Percentiles rank a stretch among this genome's conserved stretches.
phyloP scores from a whole-genome alignment of 2,797 vertebrate genomes.

The Cygnus olor region DNA sequence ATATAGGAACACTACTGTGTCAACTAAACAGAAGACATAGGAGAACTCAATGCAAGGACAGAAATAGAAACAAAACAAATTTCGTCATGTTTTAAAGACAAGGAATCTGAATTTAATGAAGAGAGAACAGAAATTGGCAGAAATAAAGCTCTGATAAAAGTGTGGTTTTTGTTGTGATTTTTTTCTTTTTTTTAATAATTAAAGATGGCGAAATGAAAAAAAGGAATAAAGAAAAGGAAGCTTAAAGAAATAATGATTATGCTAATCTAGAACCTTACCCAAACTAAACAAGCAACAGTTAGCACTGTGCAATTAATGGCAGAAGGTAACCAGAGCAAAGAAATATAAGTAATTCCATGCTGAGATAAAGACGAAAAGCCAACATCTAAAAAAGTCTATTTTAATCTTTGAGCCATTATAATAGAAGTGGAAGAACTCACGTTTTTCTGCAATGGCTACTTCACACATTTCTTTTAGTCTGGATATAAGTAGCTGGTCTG shows the following conservation, averaged over 20 bases:
- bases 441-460: constrained; percentile 92
- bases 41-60: neutral
- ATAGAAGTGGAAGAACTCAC: constrained; percentile 76
- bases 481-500: constrained; percentile 93
- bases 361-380: neutral
- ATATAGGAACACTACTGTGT: neutral
- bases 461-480: constrained; percentile 97
- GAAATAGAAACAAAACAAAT: neutral
- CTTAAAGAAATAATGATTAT: neutral
- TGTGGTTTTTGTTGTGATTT: neutral
- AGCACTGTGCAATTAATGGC: neutral
- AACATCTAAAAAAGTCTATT: neutral
- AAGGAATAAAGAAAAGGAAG: neutral
- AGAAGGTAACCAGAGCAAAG: neutral
- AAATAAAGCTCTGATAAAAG: neutral
- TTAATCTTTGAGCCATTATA: neutral
- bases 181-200: neutral
- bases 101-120: neutral
- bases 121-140: neutral
- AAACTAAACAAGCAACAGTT: neutral
- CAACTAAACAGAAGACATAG: neutral
- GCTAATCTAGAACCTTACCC: neutral
- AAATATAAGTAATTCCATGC: neutral
- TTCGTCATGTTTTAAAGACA: neutral
- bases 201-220: neutral